Evolutionary conservation across 2,113 vertebrate genomes (phyloP), one percentile per base, ranked within the genome.

Genomic region (Triplophysa siluroides): DNA sequence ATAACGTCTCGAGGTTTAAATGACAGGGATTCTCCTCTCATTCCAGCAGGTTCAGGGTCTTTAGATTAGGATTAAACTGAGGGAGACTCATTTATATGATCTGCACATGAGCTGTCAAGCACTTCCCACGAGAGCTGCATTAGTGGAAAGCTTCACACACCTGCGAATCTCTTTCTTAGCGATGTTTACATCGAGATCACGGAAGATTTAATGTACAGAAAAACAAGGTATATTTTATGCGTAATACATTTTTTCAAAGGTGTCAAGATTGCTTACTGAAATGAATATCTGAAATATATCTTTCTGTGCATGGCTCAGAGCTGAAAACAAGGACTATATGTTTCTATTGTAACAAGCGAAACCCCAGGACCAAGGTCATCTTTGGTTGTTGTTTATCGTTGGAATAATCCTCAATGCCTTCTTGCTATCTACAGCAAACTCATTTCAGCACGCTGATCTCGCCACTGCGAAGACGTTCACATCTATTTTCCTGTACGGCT

Each of bases 31-130:
- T 74, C 56, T 2, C n/a, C 71, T 26, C 71, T 45, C 71, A 58
- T 18, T 41, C n/a, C 2, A 67, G 43, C 19, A 43, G 14, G 38
- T 74, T 52, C 56, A 45, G 71, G 61, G 21, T 11, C 21, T 74
- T 45, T 62, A n/a, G 56, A 74, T 74, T 74, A 43, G 56, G 56
- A 74, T 74, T 74, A 74, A 61, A 74, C 18, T 62, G 54, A 23
- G 9, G 0, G 26, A 60, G n/a, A 43, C 54, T 74, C 71, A 74
- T 74, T 74, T 60, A 74, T 61, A 74, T 74, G 29, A 54, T 14
- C 33, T 24, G 54, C 56, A 58, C 56, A 61, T 61, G 54, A 74
- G n/a, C 33, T 62, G 71, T 74, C 56, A 43, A 16, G 13, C 47
- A 50, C 14, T 13, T 16, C 11, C 47, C 4, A 18, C 18, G 50